Evolutionary conservation across 2,888 invertebrate species (phyloP), one percentile per base, ranked within the genome.

Genomic region (Pristionchus japonicus): DNA sequence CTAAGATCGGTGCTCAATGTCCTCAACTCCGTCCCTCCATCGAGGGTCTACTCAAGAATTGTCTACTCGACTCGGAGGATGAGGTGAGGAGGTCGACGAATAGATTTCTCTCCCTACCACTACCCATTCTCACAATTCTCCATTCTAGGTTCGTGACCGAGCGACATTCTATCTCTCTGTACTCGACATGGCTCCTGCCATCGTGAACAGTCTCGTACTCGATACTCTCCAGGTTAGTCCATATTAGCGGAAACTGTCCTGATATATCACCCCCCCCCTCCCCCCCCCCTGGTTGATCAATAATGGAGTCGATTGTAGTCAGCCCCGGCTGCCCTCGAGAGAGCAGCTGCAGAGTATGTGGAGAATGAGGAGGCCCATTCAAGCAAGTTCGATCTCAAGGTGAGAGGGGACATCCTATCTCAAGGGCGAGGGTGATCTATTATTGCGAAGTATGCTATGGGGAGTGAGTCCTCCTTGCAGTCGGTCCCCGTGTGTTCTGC

Each of bases 1-100:
- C 99, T 0, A 98, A 98, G 95, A 99, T 99, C 95, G 99, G 99
- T 1, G 99, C 99, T 0, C 97, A 97, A 88, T 97, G 98, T 95
- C 97, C 97, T 0, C 97, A 97, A 92, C 95, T 99, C 80, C 95
- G 97, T 88, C 96, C 96, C 17, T 98, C 98, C 94, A 97, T 99
- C 88, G 95, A 96, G 88, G 97, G 97, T 11, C 95, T 98, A 70
- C 90, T 94, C 52, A 96, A 96, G 0, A 96, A 98, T 15, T 98
- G 98, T 93, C 97, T 98, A 94, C 96, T 99, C 96, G 99, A 99
- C 95, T 97, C 97, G 0, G 99, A 99, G 94, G 99, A 99, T 95
- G 99, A 99, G 95, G 94, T 90, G 43, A n/a, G n/a, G n/a, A n/a
- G n/a, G n/a, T n/a, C n/a, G n/a, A n/a, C n/a, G n/a, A n/a, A n/a